phyloP scores from a whole-genome alignment of 2,797 vertebrate genomes.

The Acrocephalus scirpaceus region DNA sequence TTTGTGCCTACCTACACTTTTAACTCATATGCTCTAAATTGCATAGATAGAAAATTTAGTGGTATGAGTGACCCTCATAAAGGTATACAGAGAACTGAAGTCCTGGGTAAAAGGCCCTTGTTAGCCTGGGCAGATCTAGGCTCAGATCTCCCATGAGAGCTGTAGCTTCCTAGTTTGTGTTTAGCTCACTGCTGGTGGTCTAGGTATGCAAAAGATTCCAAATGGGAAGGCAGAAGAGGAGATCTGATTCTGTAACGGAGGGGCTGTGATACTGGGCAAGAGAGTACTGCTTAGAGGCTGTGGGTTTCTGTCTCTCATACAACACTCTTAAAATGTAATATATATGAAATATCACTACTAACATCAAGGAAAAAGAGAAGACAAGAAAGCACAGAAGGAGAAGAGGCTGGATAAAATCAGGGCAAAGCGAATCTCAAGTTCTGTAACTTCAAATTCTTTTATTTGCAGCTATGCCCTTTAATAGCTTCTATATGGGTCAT shows the following conservation, averaged over 20 bases:
- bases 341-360: background rate
- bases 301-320: background rate
- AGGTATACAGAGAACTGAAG: background rate
- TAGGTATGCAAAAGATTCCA: background rate
- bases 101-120: background rate
- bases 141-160: background rate
- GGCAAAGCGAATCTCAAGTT: background rate
- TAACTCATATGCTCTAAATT: background rate
- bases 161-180: background rate
- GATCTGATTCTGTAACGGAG: background rate
- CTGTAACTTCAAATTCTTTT: background rate
- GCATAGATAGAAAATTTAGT: background rate
- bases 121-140: background rate
- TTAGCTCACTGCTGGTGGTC: background rate
- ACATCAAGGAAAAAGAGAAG: background rate
- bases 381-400: background rate
- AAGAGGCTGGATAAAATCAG: background rate
- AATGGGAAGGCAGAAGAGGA: background rate
- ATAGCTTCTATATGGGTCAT: conserved; percentile 26
- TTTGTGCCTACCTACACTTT: background rate
- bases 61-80: background rate
- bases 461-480: background rate
- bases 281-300: background rate
- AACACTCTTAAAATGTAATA: background rate
- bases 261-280: background rate